Evolutionary conservation across 2,113 vertebrate species (phyloP).

Genomic region (Pedionomus torquatus): DNA sequence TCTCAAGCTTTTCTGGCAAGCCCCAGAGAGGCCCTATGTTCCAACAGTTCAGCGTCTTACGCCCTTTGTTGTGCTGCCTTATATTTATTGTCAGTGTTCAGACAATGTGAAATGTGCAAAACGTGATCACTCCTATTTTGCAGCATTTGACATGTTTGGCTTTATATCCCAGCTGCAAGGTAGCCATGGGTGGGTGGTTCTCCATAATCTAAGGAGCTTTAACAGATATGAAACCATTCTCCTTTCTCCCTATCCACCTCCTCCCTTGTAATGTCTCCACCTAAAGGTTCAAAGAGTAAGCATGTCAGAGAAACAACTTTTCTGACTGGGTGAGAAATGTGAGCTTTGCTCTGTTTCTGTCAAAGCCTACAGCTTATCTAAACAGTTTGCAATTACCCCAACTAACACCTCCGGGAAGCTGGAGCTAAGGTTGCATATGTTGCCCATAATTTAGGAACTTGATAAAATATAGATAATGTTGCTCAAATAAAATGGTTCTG

Average conservation of each 20-base stretch:
- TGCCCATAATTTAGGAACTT: constrained; percentile 30
- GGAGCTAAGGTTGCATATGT: background rate
- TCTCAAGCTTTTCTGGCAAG: background rate
- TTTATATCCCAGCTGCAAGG: background rate
- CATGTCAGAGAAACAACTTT: background rate
- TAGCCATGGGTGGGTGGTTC: background rate
- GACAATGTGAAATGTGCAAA: background rate
- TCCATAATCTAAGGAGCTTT: background rate
- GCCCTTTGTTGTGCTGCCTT: background rate
- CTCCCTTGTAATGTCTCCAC: background rate
- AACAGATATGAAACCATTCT: background rate
- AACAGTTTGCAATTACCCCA: background rate
- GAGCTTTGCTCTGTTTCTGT: background rate
- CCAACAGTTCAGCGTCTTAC: background rate
- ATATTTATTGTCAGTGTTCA: background rate
- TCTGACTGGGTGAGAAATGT: background rate
- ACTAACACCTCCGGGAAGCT: constrained; percentile 20
- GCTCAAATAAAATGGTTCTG: constrained; percentile 13
- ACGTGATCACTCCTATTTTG: background rate
- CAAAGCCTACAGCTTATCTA: background rate
- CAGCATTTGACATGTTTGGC: background rate
- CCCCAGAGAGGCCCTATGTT: background rate
- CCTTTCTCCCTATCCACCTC: background rate
- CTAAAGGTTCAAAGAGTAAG: background rate
- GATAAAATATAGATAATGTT: constrained; percentile 41